Evolutionary conservation across 2,797 vertebrate genomes (phyloP).

Genomic region (Bradypodion ventrale): DNA sequence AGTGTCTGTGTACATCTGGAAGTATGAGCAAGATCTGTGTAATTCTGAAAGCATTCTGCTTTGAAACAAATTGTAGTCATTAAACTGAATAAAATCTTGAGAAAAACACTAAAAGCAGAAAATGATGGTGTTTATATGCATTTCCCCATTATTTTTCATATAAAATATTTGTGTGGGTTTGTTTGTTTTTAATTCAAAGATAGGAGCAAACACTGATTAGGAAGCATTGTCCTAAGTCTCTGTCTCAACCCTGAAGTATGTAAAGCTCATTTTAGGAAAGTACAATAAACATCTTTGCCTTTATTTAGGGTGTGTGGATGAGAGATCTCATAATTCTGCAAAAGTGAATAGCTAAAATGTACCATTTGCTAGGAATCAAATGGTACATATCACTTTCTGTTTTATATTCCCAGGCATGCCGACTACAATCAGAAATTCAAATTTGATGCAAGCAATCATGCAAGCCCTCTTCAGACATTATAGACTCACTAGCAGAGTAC

Average conservation of each 20-base stretch:
- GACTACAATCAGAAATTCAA: neutral
- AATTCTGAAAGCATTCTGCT: slow-evolving; percentile 39
- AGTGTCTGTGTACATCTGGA: slow-evolving; percentile 15
- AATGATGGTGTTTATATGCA: neutral
- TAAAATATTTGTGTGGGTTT: slow-evolving; percentile 39
- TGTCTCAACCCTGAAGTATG: slow-evolving; percentile 62
- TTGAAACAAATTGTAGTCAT: slow-evolving; percentile 39
- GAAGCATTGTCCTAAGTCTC: slow-evolving; percentile 51
- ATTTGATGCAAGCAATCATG: neutral
- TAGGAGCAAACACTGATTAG: slow-evolving; percentile 40
- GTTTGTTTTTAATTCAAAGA: neutral
- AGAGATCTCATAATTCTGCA: slow-evolving; percentile 19
- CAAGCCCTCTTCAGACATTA: no score
- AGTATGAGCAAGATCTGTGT: slow-evolving; percentile 18
- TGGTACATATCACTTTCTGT: neutral
- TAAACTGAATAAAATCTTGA: slow-evolving; percentile 55
- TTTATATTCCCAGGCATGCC: neutral
- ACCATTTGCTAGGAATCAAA: slow-evolving; percentile 10
- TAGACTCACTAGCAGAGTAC: no score
- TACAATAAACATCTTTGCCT: slow-evolving; percentile 44
- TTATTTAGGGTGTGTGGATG: slow-evolving; percentile 1
- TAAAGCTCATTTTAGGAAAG: slow-evolving; percentile 49
- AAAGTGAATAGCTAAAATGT: slow-evolving; percentile 19
- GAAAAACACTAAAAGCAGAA: slow-evolving; percentile 42
- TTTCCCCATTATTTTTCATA: slow-evolving; percentile 16